Base-by-base conservation (phyloP, 37 sponge, comb jelly and placozoan species). In the Tethya wilhelma region DNA sequence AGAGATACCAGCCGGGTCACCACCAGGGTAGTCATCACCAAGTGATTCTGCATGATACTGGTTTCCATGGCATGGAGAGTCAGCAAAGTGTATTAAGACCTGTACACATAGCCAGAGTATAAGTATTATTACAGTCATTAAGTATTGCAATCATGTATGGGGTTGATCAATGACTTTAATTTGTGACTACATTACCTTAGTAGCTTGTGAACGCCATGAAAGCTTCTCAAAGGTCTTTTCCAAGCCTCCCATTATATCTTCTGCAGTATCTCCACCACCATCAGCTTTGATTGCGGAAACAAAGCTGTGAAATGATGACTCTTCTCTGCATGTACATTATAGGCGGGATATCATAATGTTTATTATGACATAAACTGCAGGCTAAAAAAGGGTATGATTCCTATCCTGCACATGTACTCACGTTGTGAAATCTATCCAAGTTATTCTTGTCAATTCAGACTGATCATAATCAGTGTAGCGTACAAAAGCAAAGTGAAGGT, bases 401-500 rank as follows among this genome's bases (percentile, higher is more conserved):
- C n/a, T n/a, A n/a, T n/a, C n/a, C n/a, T n/a, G n/a, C n/a, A n/a
- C n/a, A n/a, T n/a, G n/a, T 17, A 44, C 81, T 53, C n/a, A 88
- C 93, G 37, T 84, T 33, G 93, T 88, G 57, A 88, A 92, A 41
- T 91, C 56, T 0, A 87, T 25, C 56, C 42, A 79, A 44, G 88
- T 87, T 23, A 80, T 87, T 46, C 88, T 44, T n/a, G 83, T 73
- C 26, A 1, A 19, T 0, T 44, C 67, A 49, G 82, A 71, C 55
- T 74, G 75, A 71, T 91, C 92, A 73, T 91, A 91, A 78, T 92
- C 93, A 20, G 89, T 88, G 73, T 92, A 92, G 36, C 93, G 53
- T 19, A 92, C 93, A 81, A 92, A 92, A 6, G 93, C 57, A 79
- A 88, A 87, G 12, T 66, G 55, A 4, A 92, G 39, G 69, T 92